Evolutionary conservation across 2,888 invertebrate genomes (phyloP), one percentile per base, ranked within the genome.

Genomic region (Ommatoiulus sabulosus): DNA sequence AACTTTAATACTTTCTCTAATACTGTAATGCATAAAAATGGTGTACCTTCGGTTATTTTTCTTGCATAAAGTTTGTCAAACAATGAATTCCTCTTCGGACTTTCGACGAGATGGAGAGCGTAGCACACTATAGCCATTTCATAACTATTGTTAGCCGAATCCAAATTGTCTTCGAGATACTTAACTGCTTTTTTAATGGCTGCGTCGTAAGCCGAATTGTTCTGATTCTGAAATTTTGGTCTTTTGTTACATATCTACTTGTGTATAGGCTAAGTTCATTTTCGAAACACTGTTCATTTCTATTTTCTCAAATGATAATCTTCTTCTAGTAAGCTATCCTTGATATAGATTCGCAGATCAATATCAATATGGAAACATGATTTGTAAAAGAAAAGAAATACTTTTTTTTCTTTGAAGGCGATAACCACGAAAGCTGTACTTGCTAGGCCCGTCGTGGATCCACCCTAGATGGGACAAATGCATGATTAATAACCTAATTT

Each of bases 21-120:
- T 48, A 0, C 3, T 48, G 48, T 10, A 2, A 35, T 35, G 35
- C 35, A 48, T 84, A 3, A 17, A 35, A 84, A 5, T 3, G 24
- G 20, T 20, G 15, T 87, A 87, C 87, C 87, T 87, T 87, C 10
- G 17, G 17, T 52, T 12, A 24, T 87, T 87, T 35, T 52, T 52
- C 7, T 3, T 5, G 20, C 52, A 20, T 52, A 52, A 5, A 87
- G 44, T 52, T 52, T 87, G 7, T 8, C 15, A 5, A 87, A 87
- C 44, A 48, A 0, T 6, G 6, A 4, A 20, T 87, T 8, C 35
- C 4, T 52, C 52, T 3, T 52, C 7, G 48, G 46, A 12, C 87
- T 87, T 46, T 52, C n/a, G 12, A 10, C 52, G 0, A 87, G 35
- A 48, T 87, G 87, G 44, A 87, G 48, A 52, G 52, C 52, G 15